Conservation (phyloP, 2,888 invertebrate genomes). For the Mimumesa dahlbomi region DNA sequence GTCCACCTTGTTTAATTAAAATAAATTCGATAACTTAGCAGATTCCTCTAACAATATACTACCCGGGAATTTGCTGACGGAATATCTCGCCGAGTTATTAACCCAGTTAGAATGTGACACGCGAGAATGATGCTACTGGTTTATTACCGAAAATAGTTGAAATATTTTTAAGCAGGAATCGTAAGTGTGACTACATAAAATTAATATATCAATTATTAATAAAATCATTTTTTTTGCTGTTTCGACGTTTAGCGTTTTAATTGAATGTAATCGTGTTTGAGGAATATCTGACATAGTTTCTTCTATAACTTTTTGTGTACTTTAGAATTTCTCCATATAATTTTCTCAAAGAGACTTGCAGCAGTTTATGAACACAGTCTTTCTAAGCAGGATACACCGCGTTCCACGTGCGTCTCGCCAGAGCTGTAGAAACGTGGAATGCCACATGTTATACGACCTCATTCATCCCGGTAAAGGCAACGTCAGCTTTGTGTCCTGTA, state of each 20-base stretch:
- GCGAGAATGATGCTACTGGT: conserved; percentile 1
- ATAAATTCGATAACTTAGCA: not conserved
- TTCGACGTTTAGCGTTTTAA: too few species aligned
- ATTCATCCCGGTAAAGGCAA: conserved; percentile 15
- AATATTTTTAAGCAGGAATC: too few species aligned
- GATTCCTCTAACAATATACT: conserved; percentile 1
- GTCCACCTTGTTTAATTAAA: not conserved
- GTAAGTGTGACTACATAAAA: too few species aligned
- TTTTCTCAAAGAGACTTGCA: conserved; percentile 15
- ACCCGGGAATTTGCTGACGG: not conserved
- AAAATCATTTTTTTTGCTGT: too few species aligned
- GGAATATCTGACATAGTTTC: not conserved
- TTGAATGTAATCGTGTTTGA: not conserved
- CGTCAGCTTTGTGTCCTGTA: conserved; percentile 21
- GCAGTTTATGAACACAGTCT: conserved; percentile 18
- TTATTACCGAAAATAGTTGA: too few species aligned
- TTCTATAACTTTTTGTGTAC: not conserved
- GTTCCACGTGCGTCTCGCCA: conserved; percentile 17
- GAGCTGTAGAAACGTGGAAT: conserved; percentile 27
- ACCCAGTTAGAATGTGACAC: not conserved
- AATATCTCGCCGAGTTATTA: not conserved
- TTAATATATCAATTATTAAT: too few species aligned
- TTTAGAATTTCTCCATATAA: conserved; percentile 21
- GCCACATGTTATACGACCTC: conserved; percentile 40
- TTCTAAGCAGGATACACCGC: conserved; percentile 3